phyloP scores from a whole-genome alignment of 2,113 vertebrate species.

The Rhynchopsitta pachyrhyncha region DNA sequence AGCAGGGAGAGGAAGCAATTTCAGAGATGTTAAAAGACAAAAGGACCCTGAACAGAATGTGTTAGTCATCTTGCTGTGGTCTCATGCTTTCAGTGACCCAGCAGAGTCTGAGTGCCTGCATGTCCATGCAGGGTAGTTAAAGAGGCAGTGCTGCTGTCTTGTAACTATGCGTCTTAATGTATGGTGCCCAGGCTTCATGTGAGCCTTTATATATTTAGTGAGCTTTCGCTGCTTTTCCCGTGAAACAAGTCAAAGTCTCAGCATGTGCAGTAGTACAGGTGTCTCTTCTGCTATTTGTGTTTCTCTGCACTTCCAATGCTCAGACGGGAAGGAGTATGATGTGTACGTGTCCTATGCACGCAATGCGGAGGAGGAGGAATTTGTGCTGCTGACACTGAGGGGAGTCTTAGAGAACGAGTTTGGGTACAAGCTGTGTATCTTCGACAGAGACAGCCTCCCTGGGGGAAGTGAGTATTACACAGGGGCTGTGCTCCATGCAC shows the following conservation, averaged over 20 bases:
- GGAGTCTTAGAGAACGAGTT: conserved; percentile 91
- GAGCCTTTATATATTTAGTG: not conserved
- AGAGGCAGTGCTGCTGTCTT: not conserved
- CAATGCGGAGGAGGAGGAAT: conserved; percentile 91
- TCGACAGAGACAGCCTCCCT: conserved; percentile 94
- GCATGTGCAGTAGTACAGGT: not conserved
- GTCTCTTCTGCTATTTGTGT: not conserved
- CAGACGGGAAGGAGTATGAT: conserved; percentile 94
- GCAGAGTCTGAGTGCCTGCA: not conserved
- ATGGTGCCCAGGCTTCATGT: not conserved
- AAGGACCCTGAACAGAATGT: not conserved
- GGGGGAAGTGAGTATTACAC: conserved; percentile 91
- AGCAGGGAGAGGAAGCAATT: not conserved
- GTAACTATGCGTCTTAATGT: not conserved
- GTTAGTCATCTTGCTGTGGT: not conserved
- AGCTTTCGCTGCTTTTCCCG: not conserved
- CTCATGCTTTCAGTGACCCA: not conserved
- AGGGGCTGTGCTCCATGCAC: not conserved
- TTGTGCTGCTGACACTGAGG: conserved; percentile 87
- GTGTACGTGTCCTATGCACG: conserved; percentile 95
- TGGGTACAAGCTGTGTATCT: conserved; percentile 94
- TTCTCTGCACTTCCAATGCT: not conserved
- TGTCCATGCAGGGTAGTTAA: not conserved
- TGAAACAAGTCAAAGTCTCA: not conserved
- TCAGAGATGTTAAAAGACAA: not conserved